Evolutionary conservation across 1,140 invertebrate genomes (phyloP).

Genomic region (Gryon sp.): DNA sequence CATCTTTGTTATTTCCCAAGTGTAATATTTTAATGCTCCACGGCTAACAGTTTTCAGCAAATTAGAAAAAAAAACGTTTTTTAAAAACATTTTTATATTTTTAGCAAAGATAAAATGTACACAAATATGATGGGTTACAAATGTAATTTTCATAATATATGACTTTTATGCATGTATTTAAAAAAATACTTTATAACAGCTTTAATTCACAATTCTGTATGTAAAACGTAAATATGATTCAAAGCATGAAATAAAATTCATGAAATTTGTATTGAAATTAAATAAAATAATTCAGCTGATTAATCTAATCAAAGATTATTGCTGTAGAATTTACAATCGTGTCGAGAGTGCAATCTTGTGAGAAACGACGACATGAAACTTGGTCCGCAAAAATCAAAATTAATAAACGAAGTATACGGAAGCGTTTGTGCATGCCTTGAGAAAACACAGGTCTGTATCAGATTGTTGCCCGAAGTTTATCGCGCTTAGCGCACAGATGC

Average conservation of each 20-base stretch:
- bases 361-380: constrained; percentile 27
- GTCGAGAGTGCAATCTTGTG: constrained; percentile 29
- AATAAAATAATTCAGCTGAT: constrained; percentile 20
- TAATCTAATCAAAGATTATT: background rate
- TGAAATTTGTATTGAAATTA: constrained; percentile 27
- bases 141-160: too few species aligned
- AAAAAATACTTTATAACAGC: too few species aligned
- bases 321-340: constrained; percentile 6
- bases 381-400: constrained; percentile 40
- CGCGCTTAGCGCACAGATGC: constrained; percentile 53
- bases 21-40: constrained; percentile 7
- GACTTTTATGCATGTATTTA: too few species aligned
- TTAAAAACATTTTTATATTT: background rate
- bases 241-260: constrained; percentile 12
- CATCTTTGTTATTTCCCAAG: constrained; percentile 12
- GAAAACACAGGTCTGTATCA: constrained; percentile 57
- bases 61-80: background rate
- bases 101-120: too few species aligned
- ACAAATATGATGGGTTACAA: too few species aligned
- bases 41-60: background rate
- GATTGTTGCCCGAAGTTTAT: constrained; percentile 60
- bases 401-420: constrained; percentile 48
- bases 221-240: background rate
- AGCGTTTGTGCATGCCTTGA: constrained; percentile 35
- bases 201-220: too few species aligned